Percentiles rank a stretch among this genome's conserved stretches.
These are phyloP conservation scores for Lineus longissimus DNA, from an alignment of 1,140 invertebrate species.

Conservation along the genomic window DNA sequence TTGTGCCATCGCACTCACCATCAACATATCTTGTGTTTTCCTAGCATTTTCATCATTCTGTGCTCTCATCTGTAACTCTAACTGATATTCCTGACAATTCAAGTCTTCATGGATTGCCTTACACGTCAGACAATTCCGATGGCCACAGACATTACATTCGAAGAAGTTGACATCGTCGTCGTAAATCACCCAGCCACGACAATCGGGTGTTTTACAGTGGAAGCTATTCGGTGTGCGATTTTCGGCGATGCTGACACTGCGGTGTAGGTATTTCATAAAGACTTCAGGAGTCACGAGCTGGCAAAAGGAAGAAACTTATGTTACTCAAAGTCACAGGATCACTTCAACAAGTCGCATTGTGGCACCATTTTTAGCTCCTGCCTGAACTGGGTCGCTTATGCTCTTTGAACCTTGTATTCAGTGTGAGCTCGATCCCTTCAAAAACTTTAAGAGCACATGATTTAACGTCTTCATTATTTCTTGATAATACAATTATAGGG, in stretches of 20 bases:
- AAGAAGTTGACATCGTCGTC: slow-evolving; percentile 85
- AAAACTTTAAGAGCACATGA: no score
- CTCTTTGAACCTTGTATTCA: no score
- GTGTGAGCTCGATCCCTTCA: no score
- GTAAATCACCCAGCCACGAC: slow-evolving; percentile 83
- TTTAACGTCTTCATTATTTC: no score
- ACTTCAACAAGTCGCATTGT: no score
- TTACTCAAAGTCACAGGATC: no score
- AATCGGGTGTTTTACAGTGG: slow-evolving; percentile 87
- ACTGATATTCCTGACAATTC: slow-evolving; percentile 82
- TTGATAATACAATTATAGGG: no score
- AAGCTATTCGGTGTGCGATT: slow-evolving; percentile 78
- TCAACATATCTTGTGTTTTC: slow-evolving; percentile 72
- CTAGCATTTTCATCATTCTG: slow-evolving; percentile 63
- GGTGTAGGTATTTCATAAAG: slow-evolving; percentile 76
- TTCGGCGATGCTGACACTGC: slow-evolving; percentile 78
- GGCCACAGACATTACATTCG: slow-evolving; percentile 76
- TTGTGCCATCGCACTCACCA: slow-evolving; percentile 50
- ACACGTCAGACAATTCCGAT: slow-evolving; percentile 82
- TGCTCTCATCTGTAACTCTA: slow-evolving; percentile 67
- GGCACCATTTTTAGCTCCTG: no score
- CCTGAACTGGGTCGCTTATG: no score
- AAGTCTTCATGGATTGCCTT: slow-evolving; percentile 80
- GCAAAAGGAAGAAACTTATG: slow-evolving; percentile 8
- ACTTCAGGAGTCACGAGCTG: slow-evolving; percentile 67